phyloP scores from a whole-genome alignment of 2,888 invertebrate species.

The Cryptocephalus moraei region DNA sequence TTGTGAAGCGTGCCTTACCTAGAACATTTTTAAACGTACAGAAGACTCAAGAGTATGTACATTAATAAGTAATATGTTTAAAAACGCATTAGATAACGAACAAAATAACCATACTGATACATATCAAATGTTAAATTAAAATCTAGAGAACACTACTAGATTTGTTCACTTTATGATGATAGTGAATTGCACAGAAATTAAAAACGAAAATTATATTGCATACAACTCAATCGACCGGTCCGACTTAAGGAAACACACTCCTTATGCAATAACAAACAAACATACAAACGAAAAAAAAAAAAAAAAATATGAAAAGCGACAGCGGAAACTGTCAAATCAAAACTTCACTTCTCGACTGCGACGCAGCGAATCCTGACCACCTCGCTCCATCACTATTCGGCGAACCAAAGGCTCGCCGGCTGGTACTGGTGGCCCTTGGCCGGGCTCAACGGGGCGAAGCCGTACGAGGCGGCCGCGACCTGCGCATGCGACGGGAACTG shows the following conservation, averaged over 20 bases:
- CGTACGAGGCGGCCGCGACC: slow-evolving; percentile 46
- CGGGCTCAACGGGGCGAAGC: slow-evolving; percentile 61
- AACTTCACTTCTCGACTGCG: background rate
- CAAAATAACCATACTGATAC: slow-evolving; percentile 2
- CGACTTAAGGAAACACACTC: slow-evolving; percentile 8
- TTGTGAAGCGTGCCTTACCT: background rate
- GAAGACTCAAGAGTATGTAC: slow-evolving; percentile 11
- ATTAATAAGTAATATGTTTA: slow-evolving; percentile 7
- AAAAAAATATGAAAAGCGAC: slow-evolving; percentile 2
- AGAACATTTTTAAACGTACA: slow-evolving; percentile 7
- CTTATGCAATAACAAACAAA: slow-evolving; percentile 7
- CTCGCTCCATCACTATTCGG: slow-evolving; percentile 42
- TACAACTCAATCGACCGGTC: slow-evolving; percentile 8
- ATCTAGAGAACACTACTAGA: slow-evolving; percentile 1
- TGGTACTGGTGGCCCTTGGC: slow-evolving; percentile 59
- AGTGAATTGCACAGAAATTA: slow-evolving; percentile 6
- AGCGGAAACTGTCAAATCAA: background rate
- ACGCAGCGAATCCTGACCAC: background rate
- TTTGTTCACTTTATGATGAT: slow-evolving; percentile 5
- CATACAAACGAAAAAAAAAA: slow-evolving; percentile 4
- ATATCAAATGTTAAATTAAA: background rate
- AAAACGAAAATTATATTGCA: slow-evolving; percentile 7
- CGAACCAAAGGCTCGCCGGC: slow-evolving; percentile 62
- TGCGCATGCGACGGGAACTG: slow-evolving; percentile 62
- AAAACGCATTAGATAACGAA: slow-evolving; percentile 4